These are phyloP conservation scores for Sebastes oblongus DNA, from an alignment of 2,797 vertebrate species.

Conservation along the genomic window DNA sequence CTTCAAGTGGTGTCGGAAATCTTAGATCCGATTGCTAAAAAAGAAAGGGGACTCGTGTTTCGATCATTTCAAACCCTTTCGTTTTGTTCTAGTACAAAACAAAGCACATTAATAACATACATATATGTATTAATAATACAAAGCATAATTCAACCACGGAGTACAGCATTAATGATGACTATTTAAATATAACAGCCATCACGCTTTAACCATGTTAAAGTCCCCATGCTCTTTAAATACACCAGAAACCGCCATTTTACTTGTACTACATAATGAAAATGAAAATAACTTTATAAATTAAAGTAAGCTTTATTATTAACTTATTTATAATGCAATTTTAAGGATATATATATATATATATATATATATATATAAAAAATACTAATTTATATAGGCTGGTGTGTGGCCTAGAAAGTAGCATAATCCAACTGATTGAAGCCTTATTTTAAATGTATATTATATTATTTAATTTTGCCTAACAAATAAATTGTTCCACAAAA, in stretches of 20 bases:
- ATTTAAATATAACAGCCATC: neutral
- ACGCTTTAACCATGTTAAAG: neutral
- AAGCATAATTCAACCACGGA: neutral
- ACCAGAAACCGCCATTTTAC: neutral
- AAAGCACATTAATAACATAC: neutral
- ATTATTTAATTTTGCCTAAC: neutral
- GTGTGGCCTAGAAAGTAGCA: neutral
- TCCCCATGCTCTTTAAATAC: neutral
- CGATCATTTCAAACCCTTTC: neutral
- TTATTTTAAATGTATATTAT: neutral
- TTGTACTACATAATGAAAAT: neutral
- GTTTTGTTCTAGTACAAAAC: neutral
- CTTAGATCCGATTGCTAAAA: neutral
- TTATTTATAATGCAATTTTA: neutral
- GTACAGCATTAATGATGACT: neutral
- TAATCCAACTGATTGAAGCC: neutral
- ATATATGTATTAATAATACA: too few species aligned
- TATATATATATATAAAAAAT: neutral
- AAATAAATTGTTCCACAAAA: neutral
- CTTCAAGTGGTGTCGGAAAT: conserved; percentile 33
- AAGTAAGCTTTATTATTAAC: neutral
- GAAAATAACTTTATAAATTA: neutral
- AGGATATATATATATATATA: neutral
- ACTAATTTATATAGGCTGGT: too few species aligned
- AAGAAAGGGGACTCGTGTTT: neutral